Base-by-base conservation (phyloP, 2,797 vertebrate species). In the Nannoperca obscura region DNA sequence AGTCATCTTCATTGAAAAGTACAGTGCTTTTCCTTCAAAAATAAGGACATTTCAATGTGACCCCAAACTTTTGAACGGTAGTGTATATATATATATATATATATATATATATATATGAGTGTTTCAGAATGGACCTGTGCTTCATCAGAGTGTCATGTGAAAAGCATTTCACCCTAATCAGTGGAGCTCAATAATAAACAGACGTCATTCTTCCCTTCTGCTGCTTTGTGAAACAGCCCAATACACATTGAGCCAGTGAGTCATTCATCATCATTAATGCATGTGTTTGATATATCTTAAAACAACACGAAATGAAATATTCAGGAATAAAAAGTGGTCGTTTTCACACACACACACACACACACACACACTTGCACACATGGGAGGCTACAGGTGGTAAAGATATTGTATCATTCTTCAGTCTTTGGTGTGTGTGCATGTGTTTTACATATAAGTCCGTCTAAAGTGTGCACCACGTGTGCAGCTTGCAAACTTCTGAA, bases 231-330 rank as follows among this genome's bases (percentile, higher is more conserved):
- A 67, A 72, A 40, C 60, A 76, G 60, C 20, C 57, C 47, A 24
- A 20, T 44, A 32, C 52, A 62, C 22, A 50, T n/a, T 63, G 54
- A 57, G 82, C 67, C 38, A 76, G 63, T 32, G 66, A 64, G 32
- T 38, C 75, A 57, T 86, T 63, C 27, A 34, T 92, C 86, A 84
- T 87, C 73, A 72, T 78, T 55, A 74, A n/a, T 22, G 38, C 38
- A 40, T 40, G 38, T 40, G 38, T 40, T 62, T 54, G 50, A 40
- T n/a, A 2, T 59, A 34, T 60, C 34, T 61, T 60, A 52, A 66
- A 68, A 59, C 24, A 67, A 30, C 24, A 57, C 14, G 36, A 38
- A 38, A 24, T 30, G 68, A 60, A 62, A 40, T 57, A 47, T n/a
- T 24, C 59, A 32, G 27, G 40, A 61, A 53, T 53, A 38, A 52